Percentiles rank a stretch among this genome's conserved stretches.
Evolutionary conservation across 2,888 invertebrate genomes (phyloP).

Genomic region (Phania funesta): DNA sequence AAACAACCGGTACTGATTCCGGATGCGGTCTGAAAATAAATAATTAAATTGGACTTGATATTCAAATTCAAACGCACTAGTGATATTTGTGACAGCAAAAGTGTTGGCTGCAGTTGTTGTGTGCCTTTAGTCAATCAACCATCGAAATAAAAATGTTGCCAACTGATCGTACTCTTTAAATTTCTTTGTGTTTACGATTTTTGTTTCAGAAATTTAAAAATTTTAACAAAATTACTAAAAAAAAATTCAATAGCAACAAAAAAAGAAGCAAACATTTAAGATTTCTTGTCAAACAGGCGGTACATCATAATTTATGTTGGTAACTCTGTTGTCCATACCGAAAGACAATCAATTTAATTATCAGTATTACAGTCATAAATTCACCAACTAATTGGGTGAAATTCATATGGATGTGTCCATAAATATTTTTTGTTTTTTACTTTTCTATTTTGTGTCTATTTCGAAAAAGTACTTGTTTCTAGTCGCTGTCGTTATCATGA

Average conservation of each 20-base stretch:
- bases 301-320: constrained; percentile 8
- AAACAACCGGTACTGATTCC: constrained; percentile 27
- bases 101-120: neutral
- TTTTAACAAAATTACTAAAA: no score
- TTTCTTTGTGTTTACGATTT: no score
- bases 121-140: no score
- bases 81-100: no score
- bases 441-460: constrained; percentile 18
- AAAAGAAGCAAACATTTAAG: no score
- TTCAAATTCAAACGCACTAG: constrained; percentile 26
- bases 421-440: constrained; percentile 2
- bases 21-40: constrained; percentile 30
- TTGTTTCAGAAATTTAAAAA: no score
- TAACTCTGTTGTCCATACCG: constrained; percentile 5
- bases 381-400: constrained; percentile 53
- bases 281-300: no score
- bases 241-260: no score
- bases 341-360: constrained; percentile 9
- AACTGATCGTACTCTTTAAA: no score
- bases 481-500: no score
- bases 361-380: constrained; percentile 44
- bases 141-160: no score
- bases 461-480: constrained; percentile 38
- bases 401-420: constrained; percentile 33
- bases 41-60: constrained; percentile 45